Evolutionary conservation across 2,113 vertebrate genomes (phyloP), one percentile per base, ranked within the genome.

Genomic region (Chaetodon auriga): DNA sequence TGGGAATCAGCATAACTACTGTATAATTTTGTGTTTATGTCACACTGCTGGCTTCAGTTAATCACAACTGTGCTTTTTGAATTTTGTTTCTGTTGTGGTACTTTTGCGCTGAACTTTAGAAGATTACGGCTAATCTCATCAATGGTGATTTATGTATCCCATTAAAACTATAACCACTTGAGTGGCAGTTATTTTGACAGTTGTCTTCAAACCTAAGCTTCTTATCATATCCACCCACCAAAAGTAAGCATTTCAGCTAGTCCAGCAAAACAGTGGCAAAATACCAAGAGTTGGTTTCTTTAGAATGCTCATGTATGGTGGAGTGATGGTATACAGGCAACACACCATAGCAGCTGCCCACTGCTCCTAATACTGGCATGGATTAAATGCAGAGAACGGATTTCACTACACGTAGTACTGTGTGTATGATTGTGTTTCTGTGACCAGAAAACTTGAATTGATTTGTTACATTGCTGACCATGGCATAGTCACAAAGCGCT

Each of bases 171-270:
- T 49, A 68, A 49, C 64, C 64, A 68, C 45, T 35, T 68, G n/a
- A 48, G 64, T 66, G 45, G 23, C 64, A 49, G 49, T 19, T 68
- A 19, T 49, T 68, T 68, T 30, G 64, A 66, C 41, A 30, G 41
- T 45, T 68, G 45, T 68, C 23, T 19, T 35, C 16, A 49, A 68
- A 68, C 45, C 9, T 49, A 68, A 66, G 65, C 65, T 49, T 49
- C 65, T 68, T 68, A 68, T 68, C 15, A 7, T 68, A 45, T 49
- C 65, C 25, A 1, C 53, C 21, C 16, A 45, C 38, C 38, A 46
- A 46, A 70, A 45, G 36, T 43, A 58, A 58, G 69, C 16, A 0
- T 18, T 46, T 72, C 15, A 57, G 53, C 36, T 57, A 55, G 19
- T 35, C 21, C n/a, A 55, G 6, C 21, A 16, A 30, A 30, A 15